These are phyloP conservation scores for Melanocharis versteri DNA, from an alignment of 2,113 vertebrate species.

Conservation along the genomic window DNA sequence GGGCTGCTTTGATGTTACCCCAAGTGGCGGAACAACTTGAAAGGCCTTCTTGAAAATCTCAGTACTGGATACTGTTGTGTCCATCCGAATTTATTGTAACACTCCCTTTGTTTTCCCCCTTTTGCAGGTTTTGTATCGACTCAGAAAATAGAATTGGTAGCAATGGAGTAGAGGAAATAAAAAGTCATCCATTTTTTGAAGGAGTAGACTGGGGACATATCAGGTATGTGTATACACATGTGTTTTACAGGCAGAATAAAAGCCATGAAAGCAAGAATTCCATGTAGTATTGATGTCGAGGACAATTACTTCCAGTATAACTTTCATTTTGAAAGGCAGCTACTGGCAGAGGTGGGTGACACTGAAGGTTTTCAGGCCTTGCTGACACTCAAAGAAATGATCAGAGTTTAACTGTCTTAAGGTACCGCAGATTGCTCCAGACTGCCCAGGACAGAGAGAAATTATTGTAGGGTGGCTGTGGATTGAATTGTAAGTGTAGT, in stretches of 20 bases:
- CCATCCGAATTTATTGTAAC: neutral
- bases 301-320: neutral
- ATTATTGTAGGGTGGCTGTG: neutral
- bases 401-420: neutral
- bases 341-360: neutral
- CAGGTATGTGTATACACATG: constrained; percentile 74
- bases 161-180: constrained; percentile 92
- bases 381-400: neutral
- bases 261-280: neutral
- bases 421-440: neutral
- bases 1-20: neutral
- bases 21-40: neutral
- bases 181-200: constrained; percentile 92
- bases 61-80: neutral
- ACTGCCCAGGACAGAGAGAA: neutral
- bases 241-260: neutral
- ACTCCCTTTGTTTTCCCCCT: neutral
- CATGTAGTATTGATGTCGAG: neutral
- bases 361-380: neutral
- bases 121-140: constrained; percentile 88
- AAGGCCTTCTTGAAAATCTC: neutral
- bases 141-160: constrained; percentile 93
- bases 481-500: neutral
- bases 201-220: constrained; percentile 97
- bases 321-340: neutral